These are phyloP conservation scores for Centropyge bicolor DNA, from an alignment of 2,797 vertebrate genomes.

Conservation along the genomic window DNA sequence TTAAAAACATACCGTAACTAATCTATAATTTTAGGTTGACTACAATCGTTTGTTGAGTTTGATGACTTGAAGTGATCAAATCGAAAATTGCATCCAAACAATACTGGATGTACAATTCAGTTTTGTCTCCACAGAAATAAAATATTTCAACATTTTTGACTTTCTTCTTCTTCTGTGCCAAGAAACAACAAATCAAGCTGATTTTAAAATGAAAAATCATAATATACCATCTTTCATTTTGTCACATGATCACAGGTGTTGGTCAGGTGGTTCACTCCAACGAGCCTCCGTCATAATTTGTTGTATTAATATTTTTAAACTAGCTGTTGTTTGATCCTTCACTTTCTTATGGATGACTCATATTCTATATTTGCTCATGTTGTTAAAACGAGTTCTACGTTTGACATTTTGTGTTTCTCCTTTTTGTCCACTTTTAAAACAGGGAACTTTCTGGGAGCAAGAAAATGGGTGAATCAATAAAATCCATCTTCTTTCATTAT, in stretches of 20 bases:
- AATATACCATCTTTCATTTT: neutral
- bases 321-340: neutral
- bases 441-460: neutral
- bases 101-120: neutral
- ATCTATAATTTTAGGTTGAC: neutral
- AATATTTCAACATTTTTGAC: no score
- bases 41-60: neutral
- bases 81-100: neutral
- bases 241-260: neutral
- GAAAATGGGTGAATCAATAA: neutral
- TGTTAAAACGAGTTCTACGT: neutral
- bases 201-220: neutral
- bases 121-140: neutral
- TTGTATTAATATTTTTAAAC: neutral
- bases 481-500: neutral
- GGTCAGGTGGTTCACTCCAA: neutral
- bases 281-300: neutral
- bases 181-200: neutral
- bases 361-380: neutral
- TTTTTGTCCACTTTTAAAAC: neutral
- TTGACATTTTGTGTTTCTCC: neutral
- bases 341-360: neutral
- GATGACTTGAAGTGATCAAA: no score
- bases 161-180: neutral
- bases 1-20: no score